Evolutionary conservation across 1,140 invertebrate genomes (phyloP).

Genomic region (Polyergus mexicanus): DNA sequence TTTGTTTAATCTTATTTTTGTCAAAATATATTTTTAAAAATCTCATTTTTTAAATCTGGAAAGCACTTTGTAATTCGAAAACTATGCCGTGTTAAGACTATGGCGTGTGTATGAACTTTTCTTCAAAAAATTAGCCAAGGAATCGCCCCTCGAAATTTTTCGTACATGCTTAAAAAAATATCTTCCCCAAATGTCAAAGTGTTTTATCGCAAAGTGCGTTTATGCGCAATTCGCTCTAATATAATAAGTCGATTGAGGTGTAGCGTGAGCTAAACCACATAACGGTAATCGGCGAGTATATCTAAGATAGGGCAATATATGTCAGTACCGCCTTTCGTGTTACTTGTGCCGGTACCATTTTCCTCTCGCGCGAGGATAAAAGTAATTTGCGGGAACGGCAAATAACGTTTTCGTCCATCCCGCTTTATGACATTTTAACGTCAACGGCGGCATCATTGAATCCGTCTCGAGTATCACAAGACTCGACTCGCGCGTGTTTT

Average conservation of each 20-base stretch:
- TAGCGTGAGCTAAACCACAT: not conserved
- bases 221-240: constrained; percentile 41
- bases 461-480: constrained; percentile 40
- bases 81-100: too few species aligned
- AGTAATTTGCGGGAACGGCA: constrained; percentile 58
- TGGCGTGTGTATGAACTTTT: too few species aligned
- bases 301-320: constrained; percentile 7
- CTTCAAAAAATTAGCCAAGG: too few species aligned
- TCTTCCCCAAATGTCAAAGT: too few species aligned
- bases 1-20: too few species aligned
- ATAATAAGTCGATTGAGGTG: constrained; percentile 5
- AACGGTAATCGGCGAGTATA: constrained; percentile 49
- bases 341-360: not conserved
- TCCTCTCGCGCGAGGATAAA: constrained; percentile 25
- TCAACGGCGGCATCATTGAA: constrained; percentile 57
- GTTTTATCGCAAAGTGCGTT: constrained; percentile 26
- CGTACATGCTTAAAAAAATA: too few species aligned
- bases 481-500: constrained; percentile 68
- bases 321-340: constrained; percentile 22
- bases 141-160: too few species aligned
- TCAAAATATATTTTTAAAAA: too few species aligned
- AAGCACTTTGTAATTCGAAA: too few species aligned
- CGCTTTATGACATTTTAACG: constrained; percentile 62
- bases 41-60: too few species aligned
- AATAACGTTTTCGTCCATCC: constrained; percentile 47